Percentiles rank a stretch among this genome's conserved stretches.
Conservation (phyloP, 2,888 invertebrate genomes). For the Eilema griseolum region DNA sequence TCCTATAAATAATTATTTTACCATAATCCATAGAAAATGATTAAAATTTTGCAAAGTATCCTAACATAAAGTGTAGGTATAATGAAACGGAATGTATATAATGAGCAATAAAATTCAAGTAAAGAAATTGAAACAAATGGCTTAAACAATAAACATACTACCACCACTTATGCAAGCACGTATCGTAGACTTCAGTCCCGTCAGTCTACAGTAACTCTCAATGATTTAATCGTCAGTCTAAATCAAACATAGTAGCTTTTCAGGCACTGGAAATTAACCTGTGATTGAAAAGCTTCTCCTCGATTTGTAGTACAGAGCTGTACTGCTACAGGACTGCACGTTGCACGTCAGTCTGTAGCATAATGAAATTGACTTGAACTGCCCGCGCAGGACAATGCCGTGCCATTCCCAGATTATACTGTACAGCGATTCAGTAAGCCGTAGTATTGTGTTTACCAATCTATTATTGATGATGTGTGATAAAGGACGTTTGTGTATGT, state of each 20-base stretch:
- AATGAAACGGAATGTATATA: too few relatives aligned
- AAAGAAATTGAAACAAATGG: too few relatives aligned
- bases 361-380: constrained; percentile 15
- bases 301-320: constrained; percentile 1
- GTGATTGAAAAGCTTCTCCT: constrained; percentile 14
- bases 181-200: not conserved
- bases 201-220: not conserved
- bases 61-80: not conserved
- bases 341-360: not conserved
- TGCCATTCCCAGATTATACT: constrained; percentile 8
- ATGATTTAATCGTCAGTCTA: constrained; percentile 14
- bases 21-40: too few relatives aligned
- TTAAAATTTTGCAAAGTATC: not conserved
- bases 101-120: too few relatives aligned
- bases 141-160: too few relatives aligned
- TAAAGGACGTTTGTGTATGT: constrained; percentile 1
- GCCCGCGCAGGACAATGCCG: constrained; percentile 8
- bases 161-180: not conserved
- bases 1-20: not conserved
- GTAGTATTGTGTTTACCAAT: not conserved
- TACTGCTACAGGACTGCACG: not conserved
- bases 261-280: constrained; percentile 16
- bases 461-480: constrained; percentile 12
- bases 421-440: not conserved
- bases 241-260: constrained; percentile 17